Conservation (phyloP, 2,797 vertebrate species). For the Malacoctenus gilli region DNA sequence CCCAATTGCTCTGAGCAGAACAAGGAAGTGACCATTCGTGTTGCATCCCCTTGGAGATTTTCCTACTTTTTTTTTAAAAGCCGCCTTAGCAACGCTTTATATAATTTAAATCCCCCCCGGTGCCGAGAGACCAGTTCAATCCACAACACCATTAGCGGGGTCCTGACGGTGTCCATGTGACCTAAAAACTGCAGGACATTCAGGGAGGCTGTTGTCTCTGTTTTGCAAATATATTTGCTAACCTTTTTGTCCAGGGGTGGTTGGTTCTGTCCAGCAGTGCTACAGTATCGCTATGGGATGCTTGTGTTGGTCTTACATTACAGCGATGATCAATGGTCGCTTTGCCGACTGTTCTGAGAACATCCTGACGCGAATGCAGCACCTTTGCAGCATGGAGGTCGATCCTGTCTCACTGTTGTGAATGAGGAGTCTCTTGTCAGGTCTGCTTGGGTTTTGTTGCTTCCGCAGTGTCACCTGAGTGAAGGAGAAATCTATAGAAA, state of each 20-base stretch:
- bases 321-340: neutral
- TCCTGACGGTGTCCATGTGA: conserved; percentile 40
- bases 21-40: conserved; percentile 43
- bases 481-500: conserved; percentile 15
- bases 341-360: neutral
- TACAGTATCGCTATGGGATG: neutral
- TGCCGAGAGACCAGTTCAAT: conserved; percentile 39
- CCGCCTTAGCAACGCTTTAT: conserved; percentile 45
- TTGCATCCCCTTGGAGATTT: conserved; percentile 48
- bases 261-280: neutral
- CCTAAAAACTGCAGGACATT: conserved; percentile 49
- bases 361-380: neutral
- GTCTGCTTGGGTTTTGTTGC: conserved; percentile 3
- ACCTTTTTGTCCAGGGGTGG: neutral
- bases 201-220: conserved; percentile 15
- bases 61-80: conserved; percentile 51
- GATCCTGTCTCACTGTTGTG: neutral
- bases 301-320: conserved; percentile 8
- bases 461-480: neutral
- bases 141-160: conserved; percentile 14
- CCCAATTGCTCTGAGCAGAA: conserved; percentile 49
- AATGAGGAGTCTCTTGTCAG: neutral
- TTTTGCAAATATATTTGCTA: conserved; percentile 27
- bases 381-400: neutral
- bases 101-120: conserved; percentile 42